Evolutionary conservation across 2,113 vertebrate genomes (phyloP), one percentile per base, ranked within the genome.

Genomic region (Mola mola): DNA sequence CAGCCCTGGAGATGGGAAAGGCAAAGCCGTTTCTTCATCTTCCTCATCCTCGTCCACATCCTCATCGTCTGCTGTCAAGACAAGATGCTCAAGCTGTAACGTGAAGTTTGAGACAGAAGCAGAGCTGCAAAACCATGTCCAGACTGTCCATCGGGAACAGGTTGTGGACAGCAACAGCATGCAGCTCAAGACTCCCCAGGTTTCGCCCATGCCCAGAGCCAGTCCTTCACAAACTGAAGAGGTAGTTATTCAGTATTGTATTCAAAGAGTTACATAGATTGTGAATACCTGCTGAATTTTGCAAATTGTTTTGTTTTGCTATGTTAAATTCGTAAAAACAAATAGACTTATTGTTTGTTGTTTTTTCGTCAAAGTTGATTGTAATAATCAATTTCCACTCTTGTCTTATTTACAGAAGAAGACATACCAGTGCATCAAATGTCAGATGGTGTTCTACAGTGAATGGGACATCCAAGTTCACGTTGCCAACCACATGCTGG

Each of bases 381-480:
- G 31, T 36, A 64, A 38, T 44, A 16, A 70, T 47, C 20, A 0
- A 2, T 55, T 87, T 90, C 85, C 64, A 72, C 40, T 51, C 12
- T 64, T 12, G 11, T 40, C 78, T 46, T 55, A 52, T 66, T 67
- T 72, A 88, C 91, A 98, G 97, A 99, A 99, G 92, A 99, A 98
- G 93, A 99, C 96, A 22, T 99, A 99, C 89, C 97, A 99, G 85
- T 99, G 97, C 93, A 99, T 99, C 93, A 99, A 99, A 92, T 99
- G 97, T 93, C 97, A 99, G 93, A 98, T 98, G 97, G 96, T 98
- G 79, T 99, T 99, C 94, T 97, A 99, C 94, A 98, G 96, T 77
- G 97, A 99, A 89, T 98, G 97, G 96, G 97, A 99, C 91, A 99
- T 99, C 87, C 97, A 99, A 86, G 97, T 99, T 84, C 97, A 99